Evolutionary conservation across 2,113 vertebrate species (phyloP).

Genomic region (Entelurus aequoreus): DNA sequence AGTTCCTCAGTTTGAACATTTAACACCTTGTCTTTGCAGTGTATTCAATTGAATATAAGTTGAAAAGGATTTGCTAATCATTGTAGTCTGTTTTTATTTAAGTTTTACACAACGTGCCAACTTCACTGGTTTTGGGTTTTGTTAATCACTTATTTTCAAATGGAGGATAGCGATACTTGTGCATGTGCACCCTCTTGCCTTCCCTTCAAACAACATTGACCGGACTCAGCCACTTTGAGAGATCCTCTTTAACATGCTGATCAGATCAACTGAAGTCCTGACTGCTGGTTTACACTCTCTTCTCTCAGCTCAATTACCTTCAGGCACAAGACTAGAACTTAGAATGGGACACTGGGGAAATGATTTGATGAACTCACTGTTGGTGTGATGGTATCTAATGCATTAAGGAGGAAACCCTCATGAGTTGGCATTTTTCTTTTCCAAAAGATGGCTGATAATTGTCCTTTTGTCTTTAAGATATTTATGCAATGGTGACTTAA

Average conservation of each 20-base stretch:
- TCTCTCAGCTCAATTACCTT: slow-evolving; percentile 2
- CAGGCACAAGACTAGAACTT: not conserved
- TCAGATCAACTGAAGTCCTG: slow-evolving; percentile 17
- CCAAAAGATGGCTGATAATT: not conserved
- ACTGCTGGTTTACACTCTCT: not conserved
- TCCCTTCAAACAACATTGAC: slow-evolving; percentile 19
- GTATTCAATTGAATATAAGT: too few species aligned
- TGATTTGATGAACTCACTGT: slow-evolving; percentile 16
- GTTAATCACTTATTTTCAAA: too few species aligned
- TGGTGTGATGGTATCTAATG: not conserved
- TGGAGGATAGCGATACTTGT: not conserved
- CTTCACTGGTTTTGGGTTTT: too few species aligned
- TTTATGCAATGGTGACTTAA: not conserved
- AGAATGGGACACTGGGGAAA: slow-evolving; percentile 13
- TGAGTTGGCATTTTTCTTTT: slow-evolving; percentile 4
- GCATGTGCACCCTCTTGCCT: slow-evolving; percentile 10
- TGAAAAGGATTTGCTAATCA: too few species aligned
- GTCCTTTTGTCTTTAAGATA: slow-evolving; percentile 8
- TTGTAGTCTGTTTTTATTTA: too few species aligned
- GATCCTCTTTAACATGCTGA: slow-evolving; percentile 45
- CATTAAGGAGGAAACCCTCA: not conserved
- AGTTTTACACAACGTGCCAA: too few species aligned
- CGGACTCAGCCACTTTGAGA: slow-evolving; percentile 32
- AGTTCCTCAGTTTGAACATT: too few species aligned
- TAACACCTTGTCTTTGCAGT: too few species aligned